A percentile compares a stretch with the other conserved stretches of the same genome.
Conservation (phyloP, 2,113 vertebrate genomes). For the Sander vitreus region DNA sequence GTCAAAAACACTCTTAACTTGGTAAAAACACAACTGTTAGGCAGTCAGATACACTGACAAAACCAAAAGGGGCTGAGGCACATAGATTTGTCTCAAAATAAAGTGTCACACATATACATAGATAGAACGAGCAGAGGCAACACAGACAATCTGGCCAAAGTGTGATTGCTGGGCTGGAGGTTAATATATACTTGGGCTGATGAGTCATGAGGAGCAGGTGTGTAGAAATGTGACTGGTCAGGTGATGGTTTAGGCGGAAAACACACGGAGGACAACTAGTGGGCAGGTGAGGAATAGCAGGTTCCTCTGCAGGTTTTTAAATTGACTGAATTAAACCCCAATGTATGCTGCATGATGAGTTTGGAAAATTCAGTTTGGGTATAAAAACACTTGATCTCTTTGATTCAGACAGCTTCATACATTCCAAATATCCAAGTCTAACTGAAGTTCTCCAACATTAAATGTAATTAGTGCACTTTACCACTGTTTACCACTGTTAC, state of each 20-base stretch:
- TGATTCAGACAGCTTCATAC: slow-evolving; percentile 24
- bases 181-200: not conserved
- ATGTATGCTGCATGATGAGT: not conserved
- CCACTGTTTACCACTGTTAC: too few species aligned
- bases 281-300: not conserved
- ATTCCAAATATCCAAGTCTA: slow-evolving; percentile 28
- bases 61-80: too few species aligned
- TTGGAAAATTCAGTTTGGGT: not conserved
- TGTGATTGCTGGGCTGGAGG: not conserved
- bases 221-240: not conserved
- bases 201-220: not conserved
- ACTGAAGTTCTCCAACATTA: slow-evolving; percentile 19
- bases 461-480: slow-evolving; percentile 18
- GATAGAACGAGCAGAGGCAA: too few species aligned
- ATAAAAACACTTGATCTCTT: not conserved
- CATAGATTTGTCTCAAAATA: too few species aligned
- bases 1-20: too few species aligned
- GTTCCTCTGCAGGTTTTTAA: not conserved
- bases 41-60: too few species aligned
- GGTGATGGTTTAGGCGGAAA: not conserved
- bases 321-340: not conserved
- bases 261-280: not conserved
- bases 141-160: too few species aligned
- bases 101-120: too few species aligned
- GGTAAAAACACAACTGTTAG: too few species aligned